Evolutionary conservation across 2,113 vertebrate genomes (phyloP).

Genomic region (Cardinalis cardinalis): DNA sequence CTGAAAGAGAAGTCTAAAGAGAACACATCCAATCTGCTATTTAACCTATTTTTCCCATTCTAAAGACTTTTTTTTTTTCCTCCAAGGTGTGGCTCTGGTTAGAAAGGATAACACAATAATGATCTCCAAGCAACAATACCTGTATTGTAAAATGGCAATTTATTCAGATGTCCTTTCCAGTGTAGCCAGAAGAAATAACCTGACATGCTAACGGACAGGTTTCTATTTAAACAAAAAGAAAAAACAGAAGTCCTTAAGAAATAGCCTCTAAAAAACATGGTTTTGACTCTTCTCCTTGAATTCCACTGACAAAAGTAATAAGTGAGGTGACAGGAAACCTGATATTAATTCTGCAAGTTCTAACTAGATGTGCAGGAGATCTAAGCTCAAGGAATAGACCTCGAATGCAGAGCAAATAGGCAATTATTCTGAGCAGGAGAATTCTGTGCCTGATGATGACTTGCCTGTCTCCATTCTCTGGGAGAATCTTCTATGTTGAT

Average conservation of each 20-base stretch:
- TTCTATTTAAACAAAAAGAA: constrained; percentile 31
- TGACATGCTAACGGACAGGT: constrained; percentile 18
- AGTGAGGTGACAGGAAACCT: constrained; percentile 48
- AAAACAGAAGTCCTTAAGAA: constrained; percentile 32
- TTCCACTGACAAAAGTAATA: constrained; percentile 51
- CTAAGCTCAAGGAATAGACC: constrained; percentile 21
- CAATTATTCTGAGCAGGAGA: constrained; percentile 45
- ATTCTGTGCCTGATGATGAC: constrained; percentile 27
- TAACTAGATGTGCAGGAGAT: constrained; percentile 37
- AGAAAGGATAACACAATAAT: constrained; percentile 8
- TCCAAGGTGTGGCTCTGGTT: not conserved
- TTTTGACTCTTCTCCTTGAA: constrained; percentile 44
- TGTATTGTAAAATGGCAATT: constrained; percentile 35
- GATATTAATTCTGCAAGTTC: constrained; percentile 55
- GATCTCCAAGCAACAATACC: constrained; percentile 41
- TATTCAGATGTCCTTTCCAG: constrained; percentile 44
- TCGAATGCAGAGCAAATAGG: constrained; percentile 36
- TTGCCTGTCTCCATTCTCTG: constrained; percentile 16
- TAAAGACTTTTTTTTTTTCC: not conserved
- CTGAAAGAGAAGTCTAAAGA: not conserved
- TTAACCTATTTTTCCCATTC: not conserved
- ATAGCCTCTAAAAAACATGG: constrained; percentile 24
- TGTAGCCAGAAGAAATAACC: constrained; percentile 44
- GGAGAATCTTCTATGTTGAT: constrained; percentile 41
- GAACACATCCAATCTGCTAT: not conserved